Evolutionary conservation across 2,797 vertebrate genomes (phyloP), one percentile per base, ranked within the genome.

Genomic region (Kryptopterus vitreolus): DNA sequence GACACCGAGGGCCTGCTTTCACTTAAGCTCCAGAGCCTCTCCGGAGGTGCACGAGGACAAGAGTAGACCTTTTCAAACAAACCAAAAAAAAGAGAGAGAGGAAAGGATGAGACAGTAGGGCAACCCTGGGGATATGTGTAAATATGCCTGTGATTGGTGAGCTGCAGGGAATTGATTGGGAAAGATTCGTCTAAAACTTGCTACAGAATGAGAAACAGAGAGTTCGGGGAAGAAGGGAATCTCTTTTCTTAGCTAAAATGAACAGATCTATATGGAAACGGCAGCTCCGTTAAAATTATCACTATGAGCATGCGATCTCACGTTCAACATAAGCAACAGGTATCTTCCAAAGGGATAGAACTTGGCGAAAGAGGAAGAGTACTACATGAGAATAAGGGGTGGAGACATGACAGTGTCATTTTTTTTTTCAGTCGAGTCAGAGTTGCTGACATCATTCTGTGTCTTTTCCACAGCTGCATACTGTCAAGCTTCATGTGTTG

Each of bases 1-100:
- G 72, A 82, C 66, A 63, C 69, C 9, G 61, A 65, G 12, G 52
- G 77, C 74, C 82, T 86, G 88, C 70, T 85, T 84, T 85, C 70
- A 86, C 66, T 88, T 81, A 83, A 77, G 33, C 53, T 12, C 76
- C 81, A 66, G 74, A 85, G 52, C 63, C 63, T 58, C 24, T 79
- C 76, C 53, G 75, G 68, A 73, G 76, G 72, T 83, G 81, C 80
- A 76, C 35, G 29, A 76, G 76, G 83, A 84, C 82, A 75, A 82
- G 52, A 59, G 80, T 50, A 61, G 59, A 63, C 78, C 50, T 84
- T 63, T 70, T 83, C 62, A 82, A 81, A 59, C 52, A 74, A 13
- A 66, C 16, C n/a, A n/a, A 43, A 43, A 43, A 1, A 9, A 10
- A 43, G 7, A 43, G 2, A 43, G 8, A 55, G 50, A 71, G 46